phyloP scores from a whole-genome alignment of 2,888 invertebrate genomes.

The Heliconius hortense region DNA sequence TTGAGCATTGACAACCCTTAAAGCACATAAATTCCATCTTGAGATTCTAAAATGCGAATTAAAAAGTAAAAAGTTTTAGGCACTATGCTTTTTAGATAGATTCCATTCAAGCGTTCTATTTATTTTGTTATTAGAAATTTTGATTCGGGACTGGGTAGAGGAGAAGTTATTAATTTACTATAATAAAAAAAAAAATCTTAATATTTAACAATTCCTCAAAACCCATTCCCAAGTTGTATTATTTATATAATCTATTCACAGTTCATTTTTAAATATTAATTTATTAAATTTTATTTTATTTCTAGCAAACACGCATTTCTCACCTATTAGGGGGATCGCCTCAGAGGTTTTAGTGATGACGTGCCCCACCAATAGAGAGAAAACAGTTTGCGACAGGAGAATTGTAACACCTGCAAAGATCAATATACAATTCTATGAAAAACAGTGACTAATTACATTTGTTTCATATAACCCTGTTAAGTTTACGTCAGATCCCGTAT shows the following conservation, averaged over 20 bases:
- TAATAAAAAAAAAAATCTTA: not conserved
- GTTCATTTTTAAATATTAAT: slow-evolving; percentile 45
- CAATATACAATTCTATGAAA: slow-evolving; percentile 77
- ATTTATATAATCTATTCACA: slow-evolving; percentile 56
- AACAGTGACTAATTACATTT: slow-evolving; percentile 45
- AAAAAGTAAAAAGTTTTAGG: slow-evolving; percentile 61
- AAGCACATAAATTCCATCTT: slow-evolving; percentile 50
- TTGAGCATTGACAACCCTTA: slow-evolving; percentile 53
- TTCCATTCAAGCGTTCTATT: slow-evolving; percentile 73
- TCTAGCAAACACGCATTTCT: slow-evolving; percentile 61
- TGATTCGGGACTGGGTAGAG: slow-evolving; percentile 65
- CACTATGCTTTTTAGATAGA: slow-evolving; percentile 58
- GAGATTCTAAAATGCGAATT: slow-evolving; percentile 63
- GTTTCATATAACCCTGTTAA: slow-evolving; percentile 40
- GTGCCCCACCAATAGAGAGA: slow-evolving; percentile 99
- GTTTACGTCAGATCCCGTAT: slow-evolving; percentile 35
- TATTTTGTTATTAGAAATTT: slow-evolving; percentile 62
- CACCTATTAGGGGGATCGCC: slow-evolving; percentile 99
- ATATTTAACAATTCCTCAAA: slow-evolving; percentile 59
- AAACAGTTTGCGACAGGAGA: slow-evolving; percentile 99
- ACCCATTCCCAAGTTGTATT: slow-evolving; percentile 53
- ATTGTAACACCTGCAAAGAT: slow-evolving; percentile 98
- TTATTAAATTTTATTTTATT: slow-evolving; percentile 47
- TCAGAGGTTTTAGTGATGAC: slow-evolving; percentile 99
- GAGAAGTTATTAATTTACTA: slow-evolving; percentile 59